Evolutionary conservation across 2,797 vertebrate species (phyloP).

Genomic region (Spinibarbus caldwelli): DNA sequence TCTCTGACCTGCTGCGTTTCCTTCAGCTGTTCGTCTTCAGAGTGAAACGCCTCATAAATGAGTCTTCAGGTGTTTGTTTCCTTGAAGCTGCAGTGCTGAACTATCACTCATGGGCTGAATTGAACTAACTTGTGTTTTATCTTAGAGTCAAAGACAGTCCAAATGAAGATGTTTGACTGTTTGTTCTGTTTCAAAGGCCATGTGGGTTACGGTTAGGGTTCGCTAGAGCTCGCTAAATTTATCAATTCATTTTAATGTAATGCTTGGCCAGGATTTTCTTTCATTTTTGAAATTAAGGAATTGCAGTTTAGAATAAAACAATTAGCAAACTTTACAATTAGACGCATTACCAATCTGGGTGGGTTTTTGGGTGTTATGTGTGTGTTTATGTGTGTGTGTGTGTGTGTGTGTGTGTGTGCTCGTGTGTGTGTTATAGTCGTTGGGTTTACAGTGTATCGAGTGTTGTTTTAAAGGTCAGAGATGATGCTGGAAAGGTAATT

Average conservation of each 20-base stretch:
- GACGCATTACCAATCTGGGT: no score
- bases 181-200: slow-evolving; percentile 56
- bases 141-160: neutral
- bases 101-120: neutral
- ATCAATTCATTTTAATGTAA: neutral
- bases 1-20: no score
- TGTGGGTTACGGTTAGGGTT: slow-evolving; percentile 59
- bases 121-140: no score
- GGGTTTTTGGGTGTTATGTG: no score
- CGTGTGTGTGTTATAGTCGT: neutral
- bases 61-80: neutral
- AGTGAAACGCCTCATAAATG: no score
- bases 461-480: slow-evolving; percentile 38
- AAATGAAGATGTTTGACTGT: neutral
- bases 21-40: no score
- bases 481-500: neutral
- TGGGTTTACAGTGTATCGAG: neutral
- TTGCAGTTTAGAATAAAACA: no score
- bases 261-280: no score
- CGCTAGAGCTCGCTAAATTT: neutral
- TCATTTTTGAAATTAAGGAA: no score
- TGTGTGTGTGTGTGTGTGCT: no score
- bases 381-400: no score
- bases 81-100: neutral
- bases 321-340: no score